Percentiles rank a stretch among this genome's conserved stretches.
Evolutionary conservation across 2,888 invertebrate genomes (phyloP).

Genomic region (Leptopterna dolabrata): DNA sequence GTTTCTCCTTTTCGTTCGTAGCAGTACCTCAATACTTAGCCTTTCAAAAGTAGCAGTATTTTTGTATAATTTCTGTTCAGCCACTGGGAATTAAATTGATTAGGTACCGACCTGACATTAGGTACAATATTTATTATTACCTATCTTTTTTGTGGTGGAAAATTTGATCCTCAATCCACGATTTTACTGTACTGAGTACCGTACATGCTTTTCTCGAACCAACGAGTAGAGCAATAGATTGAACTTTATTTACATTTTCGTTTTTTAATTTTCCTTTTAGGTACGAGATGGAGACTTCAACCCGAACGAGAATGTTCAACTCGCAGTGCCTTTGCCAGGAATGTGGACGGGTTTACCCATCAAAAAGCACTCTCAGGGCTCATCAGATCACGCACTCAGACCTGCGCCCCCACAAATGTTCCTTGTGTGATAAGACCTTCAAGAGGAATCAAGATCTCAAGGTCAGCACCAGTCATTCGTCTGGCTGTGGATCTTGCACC

Average conservation of each 20-base stretch:
- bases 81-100: too few relatives aligned
- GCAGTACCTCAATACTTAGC: too few relatives aligned
- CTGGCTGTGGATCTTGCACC: too few relatives aligned
- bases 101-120: too few relatives aligned
- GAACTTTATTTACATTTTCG: too few relatives aligned
- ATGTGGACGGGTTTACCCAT: slow-evolving; percentile 78
- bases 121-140: too few relatives aligned
- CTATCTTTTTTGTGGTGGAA: too few relatives aligned
- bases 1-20: not conserved
- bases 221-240: not conserved
- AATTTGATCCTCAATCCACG: too few relatives aligned
- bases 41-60: not conserved
- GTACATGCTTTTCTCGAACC: too few relatives aligned
- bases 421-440: slow-evolving; percentile 77
- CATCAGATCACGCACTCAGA: slow-evolving; percentile 79
- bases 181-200: too few relatives aligned
- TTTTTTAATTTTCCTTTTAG: not conserved
- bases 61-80: not conserved
- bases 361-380: slow-evolving; percentile 75
- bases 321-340: slow-evolving; percentile 72
- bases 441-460: slow-evolving; percentile 81
- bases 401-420: slow-evolving; percentile 76
- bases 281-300: slow-evolving; percentile 17
- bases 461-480: too few relatives aligned
- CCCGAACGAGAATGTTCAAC: slow-evolving; percentile 49